Evolutionary conservation across 2,888 invertebrate genomes (phyloP).

Genomic region (Hypselothyrea guttata): DNA sequence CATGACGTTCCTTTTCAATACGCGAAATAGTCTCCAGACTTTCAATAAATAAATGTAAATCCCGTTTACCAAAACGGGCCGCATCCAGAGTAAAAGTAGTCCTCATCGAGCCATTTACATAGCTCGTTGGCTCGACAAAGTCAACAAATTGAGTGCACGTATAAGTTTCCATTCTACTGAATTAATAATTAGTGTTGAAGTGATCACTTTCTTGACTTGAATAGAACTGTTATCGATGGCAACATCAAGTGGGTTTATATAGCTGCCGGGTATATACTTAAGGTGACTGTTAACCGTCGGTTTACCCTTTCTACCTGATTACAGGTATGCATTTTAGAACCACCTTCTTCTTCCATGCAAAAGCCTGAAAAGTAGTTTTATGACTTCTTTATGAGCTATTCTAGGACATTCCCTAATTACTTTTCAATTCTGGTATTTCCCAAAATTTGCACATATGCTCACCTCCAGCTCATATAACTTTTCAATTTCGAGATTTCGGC

Average conservation of each 20-base stretch:
- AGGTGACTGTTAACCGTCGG: too few relatives aligned
- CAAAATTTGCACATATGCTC: too few relatives aligned
- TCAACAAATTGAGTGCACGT: slow-evolving; percentile 47
- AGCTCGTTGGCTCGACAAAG: slow-evolving; percentile 17
- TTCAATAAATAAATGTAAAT: slow-evolving; percentile 68
- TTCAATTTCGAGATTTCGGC: too few relatives aligned
- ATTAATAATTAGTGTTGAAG: slow-evolving; percentile 1
- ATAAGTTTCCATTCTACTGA: slow-evolving; percentile 36
- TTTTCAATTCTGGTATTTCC: too few relatives aligned
- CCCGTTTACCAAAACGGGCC: slow-evolving; percentile 40
- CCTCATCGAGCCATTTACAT: slow-evolving; percentile 3
- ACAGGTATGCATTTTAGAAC: too few relatives aligned
- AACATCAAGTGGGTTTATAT: background rate
- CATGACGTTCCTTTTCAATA: slow-evolving; percentile 57
- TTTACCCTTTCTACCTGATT: too few relatives aligned
- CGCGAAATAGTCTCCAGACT: slow-evolving; percentile 71
- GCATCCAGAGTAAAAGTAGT: slow-evolving; percentile 56
- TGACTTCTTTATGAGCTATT: too few relatives aligned
- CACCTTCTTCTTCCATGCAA: too few relatives aligned
- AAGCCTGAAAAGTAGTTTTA: too few relatives aligned
- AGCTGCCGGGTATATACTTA: background rate
- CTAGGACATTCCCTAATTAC: too few relatives aligned
- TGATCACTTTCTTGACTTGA: too few relatives aligned
- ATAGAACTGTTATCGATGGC: background rate
- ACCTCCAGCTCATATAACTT: too few relatives aligned